These are phyloP conservation scores for Eupithecia exiguata DNA, from an alignment of 2,888 invertebrate genomes.

Conservation along the genomic window DNA sequence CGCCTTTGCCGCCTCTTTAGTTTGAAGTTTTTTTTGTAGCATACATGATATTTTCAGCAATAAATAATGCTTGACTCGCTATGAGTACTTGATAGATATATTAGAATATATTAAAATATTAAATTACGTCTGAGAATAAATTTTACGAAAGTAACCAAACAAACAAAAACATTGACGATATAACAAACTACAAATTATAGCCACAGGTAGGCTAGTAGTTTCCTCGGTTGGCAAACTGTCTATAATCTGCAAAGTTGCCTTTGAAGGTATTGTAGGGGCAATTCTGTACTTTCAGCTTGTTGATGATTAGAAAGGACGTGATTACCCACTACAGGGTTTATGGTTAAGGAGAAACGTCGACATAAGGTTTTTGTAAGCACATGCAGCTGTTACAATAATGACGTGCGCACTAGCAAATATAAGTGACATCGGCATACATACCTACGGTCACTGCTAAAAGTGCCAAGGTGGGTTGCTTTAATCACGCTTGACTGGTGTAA, in stretches of 20 bases:
- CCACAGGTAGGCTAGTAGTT: not conserved
- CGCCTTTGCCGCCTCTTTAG: not conserved
- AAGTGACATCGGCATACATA: too few species aligned
- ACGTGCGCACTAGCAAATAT: too few species aligned
- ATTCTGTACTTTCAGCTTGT: not conserved
- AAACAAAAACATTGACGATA: not conserved
- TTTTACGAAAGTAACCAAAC: not conserved
- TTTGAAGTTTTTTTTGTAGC: not conserved
- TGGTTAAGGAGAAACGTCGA: not conserved
- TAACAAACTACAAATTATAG: not conserved
- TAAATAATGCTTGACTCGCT: not conserved
- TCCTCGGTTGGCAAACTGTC: not conserved
- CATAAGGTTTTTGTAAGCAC: not conserved
- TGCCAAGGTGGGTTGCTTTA: too few species aligned
- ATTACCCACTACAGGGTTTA: not conserved
- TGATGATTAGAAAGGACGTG: not conserved
- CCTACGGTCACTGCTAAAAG: too few species aligned
- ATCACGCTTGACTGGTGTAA: too few species aligned
- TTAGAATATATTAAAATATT: too few species aligned
- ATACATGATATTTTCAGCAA: too few species aligned
- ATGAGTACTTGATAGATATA: not conserved
- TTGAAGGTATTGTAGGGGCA: not conserved
- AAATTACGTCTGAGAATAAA: not conserved
- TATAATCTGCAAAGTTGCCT: not conserved
- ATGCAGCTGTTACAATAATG: too few species aligned